Evolutionary conservation across 2,797 vertebrate genomes (phyloP).

Genomic region (Ibycter americanus): DNA sequence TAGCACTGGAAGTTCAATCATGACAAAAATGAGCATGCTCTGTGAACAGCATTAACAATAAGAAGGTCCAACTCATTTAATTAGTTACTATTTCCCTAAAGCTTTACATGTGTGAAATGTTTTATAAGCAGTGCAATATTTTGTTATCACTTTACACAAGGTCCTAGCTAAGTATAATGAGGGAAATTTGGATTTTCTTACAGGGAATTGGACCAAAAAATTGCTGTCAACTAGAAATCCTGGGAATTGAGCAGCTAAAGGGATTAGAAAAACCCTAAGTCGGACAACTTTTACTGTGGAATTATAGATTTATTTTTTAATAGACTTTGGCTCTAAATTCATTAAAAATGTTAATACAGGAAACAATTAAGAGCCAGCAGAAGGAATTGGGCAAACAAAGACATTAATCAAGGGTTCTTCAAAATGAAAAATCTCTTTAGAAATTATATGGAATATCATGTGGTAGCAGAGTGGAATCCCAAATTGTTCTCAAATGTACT

Average conservation of each 20-base stretch:
- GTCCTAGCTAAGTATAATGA: background rate
- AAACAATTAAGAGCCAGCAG: slow-evolving; percentile 48
- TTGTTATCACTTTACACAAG: slow-evolving; percentile 48
- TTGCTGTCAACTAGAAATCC: slow-evolving; percentile 20
- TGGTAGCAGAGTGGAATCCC: background rate
- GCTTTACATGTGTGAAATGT: background rate
- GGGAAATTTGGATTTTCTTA: slow-evolving; percentile 9
- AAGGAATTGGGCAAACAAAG: slow-evolving; percentile 51
- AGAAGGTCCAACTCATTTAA: slow-evolving; percentile 32
- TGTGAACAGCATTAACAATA: background rate
- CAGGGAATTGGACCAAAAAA: slow-evolving; percentile 18
- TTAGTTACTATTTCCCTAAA: slow-evolving; percentile 41
- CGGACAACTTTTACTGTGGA: background rate
- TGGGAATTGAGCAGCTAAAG: slow-evolving; percentile 48
- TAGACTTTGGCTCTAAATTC: slow-evolving; percentile 49
- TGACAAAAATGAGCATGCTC: background rate
- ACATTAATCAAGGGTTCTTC: slow-evolving; percentile 57
- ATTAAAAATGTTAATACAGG: slow-evolving; percentile 54
- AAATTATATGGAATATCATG: slow-evolving; percentile 18
- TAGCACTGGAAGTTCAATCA: background rate
- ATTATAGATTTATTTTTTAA: slow-evolving; percentile 62
- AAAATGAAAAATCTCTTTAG: slow-evolving; percentile 53
- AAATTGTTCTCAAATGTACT: slow-evolving; percentile 42
- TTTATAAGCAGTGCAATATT: background rate
- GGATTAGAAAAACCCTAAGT: slow-evolving; percentile 30